Evolutionary conservation across 2,797 vertebrate genomes (phyloP).

Genomic region (Eidolon dupreanum): DNA sequence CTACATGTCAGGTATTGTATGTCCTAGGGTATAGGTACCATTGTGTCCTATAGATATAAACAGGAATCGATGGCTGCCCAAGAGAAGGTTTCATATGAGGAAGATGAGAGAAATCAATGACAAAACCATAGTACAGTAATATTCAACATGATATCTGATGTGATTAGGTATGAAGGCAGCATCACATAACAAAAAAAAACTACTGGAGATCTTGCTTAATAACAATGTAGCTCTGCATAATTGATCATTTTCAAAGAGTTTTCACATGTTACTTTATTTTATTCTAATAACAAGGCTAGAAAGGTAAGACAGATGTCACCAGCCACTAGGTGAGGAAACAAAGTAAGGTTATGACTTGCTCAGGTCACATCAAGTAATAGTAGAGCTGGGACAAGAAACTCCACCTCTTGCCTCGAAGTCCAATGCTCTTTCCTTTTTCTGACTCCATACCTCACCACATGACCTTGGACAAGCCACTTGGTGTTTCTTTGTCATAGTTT

Average conservation of each 20-base stretch:
- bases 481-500: conserved; percentile 53
- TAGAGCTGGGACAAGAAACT: conserved; percentile 54
- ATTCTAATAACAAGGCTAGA: conserved; percentile 44
- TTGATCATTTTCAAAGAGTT: not conserved
- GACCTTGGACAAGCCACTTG: conserved; percentile 55
- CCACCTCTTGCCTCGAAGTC: not conserved
- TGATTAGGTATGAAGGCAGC: not conserved
- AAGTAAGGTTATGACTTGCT: not conserved
- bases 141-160: not conserved
- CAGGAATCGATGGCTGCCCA: not conserved
- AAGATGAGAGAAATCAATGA: conserved; percentile 27
- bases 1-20: not conserved
- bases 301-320: not conserved
- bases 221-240: conserved; percentile 24
- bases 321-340: conserved; percentile 20
- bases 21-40: not conserved
- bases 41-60: not conserved
- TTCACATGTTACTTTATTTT: conserved; percentile 35
- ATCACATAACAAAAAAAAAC: conserved; percentile 41
- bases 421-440: conserved; percentile 42
- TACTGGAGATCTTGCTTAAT: not conserved
- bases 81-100: conserved; percentile 19
- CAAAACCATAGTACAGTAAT: not conserved
- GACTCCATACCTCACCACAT: conserved; percentile 20
- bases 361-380: conserved; percentile 31